These are phyloP conservation scores for Thereva unica DNA, from an alignment of 2,888 invertebrate species.

Conservation along the genomic window DNA sequence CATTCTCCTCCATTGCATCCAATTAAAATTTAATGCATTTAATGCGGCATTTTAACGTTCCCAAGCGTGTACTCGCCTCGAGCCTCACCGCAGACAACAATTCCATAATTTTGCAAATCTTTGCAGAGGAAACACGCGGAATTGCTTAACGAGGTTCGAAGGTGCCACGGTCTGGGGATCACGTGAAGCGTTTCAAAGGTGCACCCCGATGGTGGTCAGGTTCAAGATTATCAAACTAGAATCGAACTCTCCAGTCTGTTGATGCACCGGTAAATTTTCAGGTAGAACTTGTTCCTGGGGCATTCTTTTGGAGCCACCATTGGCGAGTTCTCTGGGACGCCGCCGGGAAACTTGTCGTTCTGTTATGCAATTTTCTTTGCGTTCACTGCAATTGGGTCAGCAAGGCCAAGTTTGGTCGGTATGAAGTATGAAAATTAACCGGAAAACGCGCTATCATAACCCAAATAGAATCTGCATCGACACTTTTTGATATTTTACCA, in stretches of 20 bases:
- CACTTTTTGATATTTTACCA: no score
- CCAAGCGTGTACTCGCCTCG: no score
- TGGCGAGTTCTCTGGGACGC: constrained; percentile 10
- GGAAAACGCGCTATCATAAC: no score
- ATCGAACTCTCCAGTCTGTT: constrained; percentile 11
- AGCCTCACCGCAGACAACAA: no score
- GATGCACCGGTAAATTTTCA: constrained; percentile 5
- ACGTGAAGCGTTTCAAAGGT: constrained; percentile 20
- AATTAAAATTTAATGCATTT: no score
- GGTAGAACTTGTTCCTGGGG: constrained; percentile 22
- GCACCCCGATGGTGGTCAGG: constrained; percentile 8
- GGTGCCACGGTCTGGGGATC: constrained; percentile 14
- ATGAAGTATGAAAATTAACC: no score
- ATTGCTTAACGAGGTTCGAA: background rate
- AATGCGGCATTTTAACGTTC: no score
- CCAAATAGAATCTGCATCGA: no score
- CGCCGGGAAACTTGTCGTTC: constrained; percentile 18
- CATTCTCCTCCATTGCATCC: no score
- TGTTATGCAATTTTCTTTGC: constrained; percentile 22
- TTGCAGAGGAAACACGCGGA: no score
- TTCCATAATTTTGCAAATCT: no score
- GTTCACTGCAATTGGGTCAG: background rate
- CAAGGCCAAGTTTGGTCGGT: background rate
- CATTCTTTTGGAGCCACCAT: background rate
- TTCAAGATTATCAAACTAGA: constrained; percentile 29